phyloP scores from a whole-genome alignment of 2,113 vertebrate species.

The Zootoca vivipara region DNA sequence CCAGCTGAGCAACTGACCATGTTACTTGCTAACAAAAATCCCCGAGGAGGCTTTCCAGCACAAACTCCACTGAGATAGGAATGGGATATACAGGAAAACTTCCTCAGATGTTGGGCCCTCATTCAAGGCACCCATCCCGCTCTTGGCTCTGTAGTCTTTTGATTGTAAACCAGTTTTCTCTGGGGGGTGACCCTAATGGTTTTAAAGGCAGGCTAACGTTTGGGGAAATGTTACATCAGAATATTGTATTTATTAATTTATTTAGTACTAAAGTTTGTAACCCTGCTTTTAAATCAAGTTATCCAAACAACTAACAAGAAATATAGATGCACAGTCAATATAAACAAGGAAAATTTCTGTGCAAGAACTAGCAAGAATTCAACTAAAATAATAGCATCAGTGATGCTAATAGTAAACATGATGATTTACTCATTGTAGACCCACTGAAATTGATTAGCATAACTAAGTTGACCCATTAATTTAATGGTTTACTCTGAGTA shows the following conservation, averaged over 20 bases:
- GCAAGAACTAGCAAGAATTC: neutral
- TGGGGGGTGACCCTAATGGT: neutral
- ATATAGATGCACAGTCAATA: neutral
- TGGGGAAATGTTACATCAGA: neutral
- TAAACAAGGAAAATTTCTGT: neutral
- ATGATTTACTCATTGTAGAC: too few relatives aligned
- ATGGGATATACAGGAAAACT: neutral
- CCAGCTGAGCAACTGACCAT: neutral
- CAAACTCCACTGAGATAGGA: neutral
- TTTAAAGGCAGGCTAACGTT: neutral
- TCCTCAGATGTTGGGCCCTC: rapidly evolving
- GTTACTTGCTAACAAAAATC: neutral
- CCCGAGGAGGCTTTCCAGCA: neutral
- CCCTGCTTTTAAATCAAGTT: neutral
- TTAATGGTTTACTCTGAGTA: too few relatives aligned
- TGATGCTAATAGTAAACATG: too few relatives aligned
- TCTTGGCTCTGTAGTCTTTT: neutral
- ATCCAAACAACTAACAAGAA: neutral
- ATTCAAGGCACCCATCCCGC: neutral
- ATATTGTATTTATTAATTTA: neutral
- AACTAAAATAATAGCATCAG: too few relatives aligned
- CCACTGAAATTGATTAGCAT: too few relatives aligned
- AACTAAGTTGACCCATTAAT: too few relatives aligned
- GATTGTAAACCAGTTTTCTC: neutral
- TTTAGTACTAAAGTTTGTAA: neutral